Conservation (phyloP, 2,113 vertebrate species). For the Sphaerodactylus townsendi region DNA sequence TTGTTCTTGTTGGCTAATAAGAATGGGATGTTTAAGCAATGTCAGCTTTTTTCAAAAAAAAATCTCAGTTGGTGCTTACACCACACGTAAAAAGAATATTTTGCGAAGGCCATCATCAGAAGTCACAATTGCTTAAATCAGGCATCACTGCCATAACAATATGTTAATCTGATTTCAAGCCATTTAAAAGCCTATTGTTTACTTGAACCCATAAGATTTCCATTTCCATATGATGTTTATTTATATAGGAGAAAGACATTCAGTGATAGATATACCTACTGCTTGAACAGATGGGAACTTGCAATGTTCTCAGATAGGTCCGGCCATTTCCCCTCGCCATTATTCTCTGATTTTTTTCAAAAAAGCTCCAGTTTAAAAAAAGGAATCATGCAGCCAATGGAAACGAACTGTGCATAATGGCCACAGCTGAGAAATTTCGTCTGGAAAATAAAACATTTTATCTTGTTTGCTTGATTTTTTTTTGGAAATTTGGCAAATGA, state of each 20-base stretch:
- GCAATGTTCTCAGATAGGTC: conserved; percentile 24
- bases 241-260: conserved; percentile 30
- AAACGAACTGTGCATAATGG: conserved; percentile 49
- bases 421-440: conserved; percentile 51
- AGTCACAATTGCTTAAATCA: conserved; percentile 44
- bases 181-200: conserved; percentile 42
- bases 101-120: conserved; percentile 21
- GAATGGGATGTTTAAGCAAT: conserved; percentile 44
- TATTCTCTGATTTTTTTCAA: neutral
- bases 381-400: neutral
- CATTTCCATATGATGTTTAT: conserved; percentile 34
- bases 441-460: conserved; percentile 53
- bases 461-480: conserved; percentile 32
- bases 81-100: conserved; percentile 39
- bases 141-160: neutral
- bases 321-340: neutral
- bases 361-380: too few species aligned
- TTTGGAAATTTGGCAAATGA: conserved; percentile 45
- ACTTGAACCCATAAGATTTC: conserved; percentile 21
- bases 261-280: conserved; percentile 31
- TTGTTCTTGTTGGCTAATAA: conserved; percentile 67
- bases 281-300: conserved; percentile 54
- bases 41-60: conserved; percentile 32
- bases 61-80: conserved; percentile 17
- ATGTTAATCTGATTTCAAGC: conserved; percentile 39